Conservation (phyloP, 2,113 vertebrate species). For the Hylia prasina region DNA sequence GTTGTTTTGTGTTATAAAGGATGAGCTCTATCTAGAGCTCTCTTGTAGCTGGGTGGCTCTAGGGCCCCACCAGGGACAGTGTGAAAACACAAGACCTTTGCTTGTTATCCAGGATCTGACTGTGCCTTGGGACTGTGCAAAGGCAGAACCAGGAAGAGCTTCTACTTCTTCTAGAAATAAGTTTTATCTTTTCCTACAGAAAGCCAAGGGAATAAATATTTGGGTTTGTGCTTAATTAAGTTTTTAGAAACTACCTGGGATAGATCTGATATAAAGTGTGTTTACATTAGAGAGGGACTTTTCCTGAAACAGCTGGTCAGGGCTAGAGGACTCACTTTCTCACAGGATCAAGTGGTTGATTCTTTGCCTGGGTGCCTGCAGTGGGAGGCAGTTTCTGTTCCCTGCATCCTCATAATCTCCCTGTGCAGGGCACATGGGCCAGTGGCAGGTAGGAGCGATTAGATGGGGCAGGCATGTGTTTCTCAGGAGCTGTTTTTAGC, state of each 20-base stretch:
- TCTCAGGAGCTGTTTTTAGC: conserved; percentile 21
- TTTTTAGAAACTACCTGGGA: background rate
- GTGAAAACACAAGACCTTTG: background rate
- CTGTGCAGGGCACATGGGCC: background rate
- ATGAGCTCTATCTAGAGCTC: background rate
- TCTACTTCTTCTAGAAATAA: background rate
- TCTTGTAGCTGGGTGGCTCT: background rate
- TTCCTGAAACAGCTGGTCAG: background rate
- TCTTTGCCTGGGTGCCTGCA: background rate
- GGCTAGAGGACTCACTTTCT: background rate
- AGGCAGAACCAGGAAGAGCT: background rate
- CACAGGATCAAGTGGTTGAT: background rate
- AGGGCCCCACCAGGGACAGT: background rate
- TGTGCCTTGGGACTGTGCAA: background rate
- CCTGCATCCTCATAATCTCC: background rate
- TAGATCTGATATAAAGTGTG: background rate
- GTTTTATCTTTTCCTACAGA: background rate
- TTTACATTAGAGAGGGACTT: background rate
- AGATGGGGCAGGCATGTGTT: background rate
- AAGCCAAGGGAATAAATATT: background rate
- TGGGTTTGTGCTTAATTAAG: background rate
- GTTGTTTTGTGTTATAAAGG: background rate
- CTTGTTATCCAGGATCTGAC: background rate
- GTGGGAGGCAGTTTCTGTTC: background rate
- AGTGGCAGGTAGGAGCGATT: background rate